Conservation (phyloP, 2,888 invertebrate genomes). For the Macrosiphum euphorbiae region DNA sequence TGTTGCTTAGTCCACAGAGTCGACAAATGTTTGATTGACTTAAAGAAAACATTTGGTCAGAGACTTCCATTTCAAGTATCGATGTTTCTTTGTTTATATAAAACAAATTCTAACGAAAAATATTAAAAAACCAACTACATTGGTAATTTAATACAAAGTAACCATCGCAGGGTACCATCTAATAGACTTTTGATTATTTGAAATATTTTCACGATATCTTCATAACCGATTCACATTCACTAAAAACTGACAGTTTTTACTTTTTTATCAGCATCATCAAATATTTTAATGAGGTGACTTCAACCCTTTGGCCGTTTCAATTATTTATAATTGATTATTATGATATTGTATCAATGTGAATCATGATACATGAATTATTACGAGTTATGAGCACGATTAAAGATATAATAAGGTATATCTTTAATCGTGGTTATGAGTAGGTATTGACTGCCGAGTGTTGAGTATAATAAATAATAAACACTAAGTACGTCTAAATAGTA, state of each 20-base stretch:
- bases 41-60: neutral
- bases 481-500: neutral
- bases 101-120: neutral
- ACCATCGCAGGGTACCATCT: no score
- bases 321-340: neutral
- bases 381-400: neutral
- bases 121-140: neutral
- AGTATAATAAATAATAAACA: neutral
- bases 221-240: neutral
- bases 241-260: neutral
- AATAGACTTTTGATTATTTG: neutral
- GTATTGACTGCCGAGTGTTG: neutral
- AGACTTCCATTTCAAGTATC: neutral
- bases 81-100: neutral
- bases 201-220: neutral
- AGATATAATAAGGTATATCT: no score
- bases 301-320: neutral
- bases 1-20: slow-evolving; percentile 3
- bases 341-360: neutral
- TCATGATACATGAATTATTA: neutral
- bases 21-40: slow-evolving; percentile 45
- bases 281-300: neutral
- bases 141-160: neutral
- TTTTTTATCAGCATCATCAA: neutral
- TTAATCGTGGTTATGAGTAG: neutral